phyloP scores from a whole-genome alignment of 2,797 vertebrate species.

The Picus viridis region DNA sequence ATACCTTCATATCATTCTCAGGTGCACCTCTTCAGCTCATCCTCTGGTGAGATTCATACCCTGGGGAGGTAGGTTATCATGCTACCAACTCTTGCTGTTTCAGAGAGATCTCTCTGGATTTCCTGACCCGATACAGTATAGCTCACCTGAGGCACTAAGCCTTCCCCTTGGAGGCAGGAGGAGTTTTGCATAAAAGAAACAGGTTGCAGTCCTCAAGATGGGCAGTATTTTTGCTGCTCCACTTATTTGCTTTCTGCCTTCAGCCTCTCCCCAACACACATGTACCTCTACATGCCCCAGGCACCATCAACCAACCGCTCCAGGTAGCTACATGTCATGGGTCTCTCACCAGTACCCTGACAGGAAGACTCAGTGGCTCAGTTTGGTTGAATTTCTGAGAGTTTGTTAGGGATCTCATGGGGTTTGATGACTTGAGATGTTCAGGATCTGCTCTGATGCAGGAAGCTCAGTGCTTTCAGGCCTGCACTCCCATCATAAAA shows the following conservation, averaged over 20 bases:
- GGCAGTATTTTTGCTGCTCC: neutral
- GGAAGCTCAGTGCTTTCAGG: neutral
- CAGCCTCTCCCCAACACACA: neutral
- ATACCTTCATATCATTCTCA: accelerated
- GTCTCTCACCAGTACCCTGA: neutral
- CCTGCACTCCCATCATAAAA: neutral
- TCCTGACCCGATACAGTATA: neutral
- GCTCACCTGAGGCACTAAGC: neutral
- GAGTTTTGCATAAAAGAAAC: neutral
- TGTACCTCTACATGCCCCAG: neutral
- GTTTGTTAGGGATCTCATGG: accelerated
- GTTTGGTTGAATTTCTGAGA: neutral
- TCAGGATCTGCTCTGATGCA: neutral
- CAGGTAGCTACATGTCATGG: accelerated
- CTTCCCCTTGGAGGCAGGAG: neutral
- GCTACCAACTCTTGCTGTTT: neutral
- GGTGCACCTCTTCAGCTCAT: neutral
- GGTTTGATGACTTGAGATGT: neutral
- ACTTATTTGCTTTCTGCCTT: neutral
- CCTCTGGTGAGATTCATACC: neutral
- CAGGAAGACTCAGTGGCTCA: neutral
- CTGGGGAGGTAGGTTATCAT: neutral
- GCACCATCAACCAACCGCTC: neutral
- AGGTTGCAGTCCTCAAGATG: neutral
- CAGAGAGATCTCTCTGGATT: neutral